phyloP scores from a whole-genome alignment of 2,113 vertebrate species.

The Jaculus jaculus region DNA sequence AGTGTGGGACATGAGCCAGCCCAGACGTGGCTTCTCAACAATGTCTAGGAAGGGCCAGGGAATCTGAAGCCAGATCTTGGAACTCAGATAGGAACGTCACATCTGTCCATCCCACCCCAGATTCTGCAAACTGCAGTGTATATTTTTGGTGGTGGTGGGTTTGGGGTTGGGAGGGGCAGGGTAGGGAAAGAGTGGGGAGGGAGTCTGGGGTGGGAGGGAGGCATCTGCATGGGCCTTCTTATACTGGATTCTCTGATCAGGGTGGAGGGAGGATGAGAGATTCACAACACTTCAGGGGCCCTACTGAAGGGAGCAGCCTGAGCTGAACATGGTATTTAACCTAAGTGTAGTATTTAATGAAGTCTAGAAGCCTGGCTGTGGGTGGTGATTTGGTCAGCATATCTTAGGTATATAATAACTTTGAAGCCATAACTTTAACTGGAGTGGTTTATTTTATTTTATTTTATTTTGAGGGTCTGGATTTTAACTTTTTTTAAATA shows the following conservation, averaged over 20 bases:
- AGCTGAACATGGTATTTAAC: conserved; percentile 60
- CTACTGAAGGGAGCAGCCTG: conserved; percentile 44
- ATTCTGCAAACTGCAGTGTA: conserved; percentile 79
- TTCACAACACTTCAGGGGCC: conserved; percentile 58
- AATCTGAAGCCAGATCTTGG: conserved; percentile 49
- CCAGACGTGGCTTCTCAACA: background rate
- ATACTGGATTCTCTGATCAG: conserved; percentile 58
- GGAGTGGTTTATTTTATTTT: conserved; percentile 83
- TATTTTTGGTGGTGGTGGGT: conserved; percentile 74
- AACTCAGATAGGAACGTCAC: conserved; percentile 69
- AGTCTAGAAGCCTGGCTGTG: conserved; percentile 54
- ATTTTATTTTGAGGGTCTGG: conserved; percentile 70
- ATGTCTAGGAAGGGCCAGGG: conserved; percentile 29
- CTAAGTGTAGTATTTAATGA: conserved; percentile 68
- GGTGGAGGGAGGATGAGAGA: conserved; percentile 58
- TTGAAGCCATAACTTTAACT: conserved; percentile 90
- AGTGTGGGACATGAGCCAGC: conserved; percentile 34
- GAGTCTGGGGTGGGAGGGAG: conserved; percentile 59
- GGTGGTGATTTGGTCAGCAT: conserved; percentile 75
- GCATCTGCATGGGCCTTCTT: conserved; percentile 79
- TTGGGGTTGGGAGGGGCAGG: conserved; percentile 62
- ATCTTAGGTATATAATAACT: conserved; percentile 79
- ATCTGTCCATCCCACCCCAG: conserved; percentile 69
- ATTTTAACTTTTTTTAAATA: conserved; percentile 81
- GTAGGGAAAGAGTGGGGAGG: conserved; percentile 32